A percentile compares a stretch with the other conserved stretches of the same genome.
phyloP scores from a whole-genome alignment of 1,140 invertebrate genomes.

The Drosophila pseudoananassae region DNA sequence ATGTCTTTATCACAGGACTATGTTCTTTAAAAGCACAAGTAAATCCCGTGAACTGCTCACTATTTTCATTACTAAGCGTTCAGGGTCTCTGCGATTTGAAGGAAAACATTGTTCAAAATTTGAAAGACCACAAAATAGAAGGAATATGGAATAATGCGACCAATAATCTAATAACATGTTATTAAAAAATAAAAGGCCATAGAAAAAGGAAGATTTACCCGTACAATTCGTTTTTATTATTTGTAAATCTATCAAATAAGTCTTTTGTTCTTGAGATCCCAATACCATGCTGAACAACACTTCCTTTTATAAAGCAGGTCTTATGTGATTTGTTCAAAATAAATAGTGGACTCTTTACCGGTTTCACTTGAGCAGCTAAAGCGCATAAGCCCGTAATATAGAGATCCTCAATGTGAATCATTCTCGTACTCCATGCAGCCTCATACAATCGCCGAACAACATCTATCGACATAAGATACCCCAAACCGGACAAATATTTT shows the following conservation, averaged over 20 bases:
- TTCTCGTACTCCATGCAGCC: constrained; percentile 88
- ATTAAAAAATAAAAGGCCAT: too few relatives aligned
- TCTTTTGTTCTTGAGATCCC: too few relatives aligned
- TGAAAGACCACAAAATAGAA: too few relatives aligned
- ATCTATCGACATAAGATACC: constrained; percentile 90
- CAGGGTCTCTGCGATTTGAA: constrained; percentile 50
- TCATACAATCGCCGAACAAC: constrained; percentile 89
- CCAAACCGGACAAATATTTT: constrained; percentile 93
- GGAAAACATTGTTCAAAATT: constrained; percentile 57
- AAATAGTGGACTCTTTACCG: constrained; percentile 23
- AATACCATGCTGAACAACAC: too few relatives aligned
- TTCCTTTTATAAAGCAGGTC: neutral
- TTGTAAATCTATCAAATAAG: too few relatives aligned
- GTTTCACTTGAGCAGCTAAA: neutral
- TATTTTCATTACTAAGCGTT: constrained; percentile 39
- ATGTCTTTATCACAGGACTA: constrained; percentile 92
- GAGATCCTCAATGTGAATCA: constrained; percentile 93
- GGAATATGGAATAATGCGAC: too few relatives aligned
- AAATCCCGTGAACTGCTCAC: constrained; percentile 48
- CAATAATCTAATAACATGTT: too few relatives aligned
- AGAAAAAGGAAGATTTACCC: too few relatives aligned
- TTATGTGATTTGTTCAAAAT: neutral
- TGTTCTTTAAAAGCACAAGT: constrained; percentile 59
- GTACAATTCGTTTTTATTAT: too few relatives aligned
- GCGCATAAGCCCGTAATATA: constrained; percentile 89